Base-by-base conservation (phyloP, 2,797 vertebrate species). In the Dendrocincla fuliginosa region DNA sequence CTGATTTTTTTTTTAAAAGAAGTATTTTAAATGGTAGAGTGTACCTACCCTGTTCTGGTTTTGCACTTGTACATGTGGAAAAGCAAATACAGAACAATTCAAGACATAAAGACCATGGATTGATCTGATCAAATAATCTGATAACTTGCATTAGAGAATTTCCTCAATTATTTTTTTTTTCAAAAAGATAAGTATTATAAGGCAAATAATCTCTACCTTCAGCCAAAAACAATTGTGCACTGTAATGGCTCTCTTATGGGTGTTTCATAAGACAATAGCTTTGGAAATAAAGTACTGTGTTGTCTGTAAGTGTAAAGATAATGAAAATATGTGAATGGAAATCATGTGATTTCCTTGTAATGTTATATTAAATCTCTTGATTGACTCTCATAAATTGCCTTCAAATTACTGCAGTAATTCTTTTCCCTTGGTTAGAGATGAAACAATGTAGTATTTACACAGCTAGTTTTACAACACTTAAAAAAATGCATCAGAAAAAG, bases 281-380 rank as follows among this genome's bases (percentile, higher is more conserved):
- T 92, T 91, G 79, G 42, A 91, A 93, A 80, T 42, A 52, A 73
- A 90, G 35, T 57, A 64, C 11, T 46, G 15, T 74, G 59, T 37
- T 89, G 35, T 64, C 90, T 87, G 33, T 64, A 77, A 61, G 68
- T 41, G 39, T 46, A 61, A 89, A 71, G 89, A 89, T 92, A 94
- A 86, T 78, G 55, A 87, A 95, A 96, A 76, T 70, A 93, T 61
- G 64, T 81, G 79, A 95, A 87, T 89, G 82, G 67, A 86, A 83
- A 92, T 63, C 47, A 79, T 47, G 42, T 76, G 53, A 88, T 85
- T 95, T 92, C 73, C 57, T 84, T 92, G 64, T 84, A 90, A 92
- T 56, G 63, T 50, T 74, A 16, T 32, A 85, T 56, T 68, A 91
- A 79, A 90, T 33, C 56, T 79, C 91, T 69, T 55, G 70, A 88